These are phyloP conservation scores for Octodonta nipae DNA, from an alignment of 2,888 invertebrate species.

Conservation along the genomic window DNA sequence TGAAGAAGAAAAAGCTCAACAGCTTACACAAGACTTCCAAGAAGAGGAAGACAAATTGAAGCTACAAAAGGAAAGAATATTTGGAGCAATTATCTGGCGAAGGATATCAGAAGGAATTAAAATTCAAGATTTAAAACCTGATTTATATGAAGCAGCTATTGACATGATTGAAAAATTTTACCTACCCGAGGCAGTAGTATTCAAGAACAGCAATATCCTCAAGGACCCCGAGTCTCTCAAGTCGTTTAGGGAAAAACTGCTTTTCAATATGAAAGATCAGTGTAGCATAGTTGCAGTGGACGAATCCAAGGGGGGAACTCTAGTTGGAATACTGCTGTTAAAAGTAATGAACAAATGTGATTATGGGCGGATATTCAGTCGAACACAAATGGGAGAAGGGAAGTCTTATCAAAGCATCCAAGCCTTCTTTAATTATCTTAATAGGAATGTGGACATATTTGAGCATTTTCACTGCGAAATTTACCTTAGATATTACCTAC, in stretches of 20 bases:
- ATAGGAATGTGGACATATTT: conserved; percentile 28
- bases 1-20: conserved; percentile 24
- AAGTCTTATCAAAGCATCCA: conserved; percentile 26
- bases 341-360: conserved; percentile 25
- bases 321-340: conserved; percentile 28
- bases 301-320: conserved; percentile 12
- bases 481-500: conserved; percentile 25
- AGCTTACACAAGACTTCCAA: conserved; percentile 25
- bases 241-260: conserved; percentile 22
- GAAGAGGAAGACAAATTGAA: conserved; percentile 28
- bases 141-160: conserved; percentile 21
- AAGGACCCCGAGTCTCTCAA: conserved; percentile 25
- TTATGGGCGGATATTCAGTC: conserved; percentile 27
- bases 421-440: conserved; percentile 23
- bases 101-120: conserved; percentile 23
- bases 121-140: conserved; percentile 28
- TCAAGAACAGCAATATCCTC: conserved; percentile 24
- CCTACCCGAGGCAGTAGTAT: conserved; percentile 25
- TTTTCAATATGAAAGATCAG: conserved; percentile 25
- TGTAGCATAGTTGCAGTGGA: conserved; percentile 27
- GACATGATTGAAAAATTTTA: conserved; percentile 25
- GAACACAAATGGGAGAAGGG: conserved; percentile 26
- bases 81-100: conserved; percentile 28
- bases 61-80: conserved; percentile 19
- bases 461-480: conserved; percentile 25